Conservation (phyloP, 2,113 vertebrate species). For the Cryptomyrus ogoouensis region DNA sequence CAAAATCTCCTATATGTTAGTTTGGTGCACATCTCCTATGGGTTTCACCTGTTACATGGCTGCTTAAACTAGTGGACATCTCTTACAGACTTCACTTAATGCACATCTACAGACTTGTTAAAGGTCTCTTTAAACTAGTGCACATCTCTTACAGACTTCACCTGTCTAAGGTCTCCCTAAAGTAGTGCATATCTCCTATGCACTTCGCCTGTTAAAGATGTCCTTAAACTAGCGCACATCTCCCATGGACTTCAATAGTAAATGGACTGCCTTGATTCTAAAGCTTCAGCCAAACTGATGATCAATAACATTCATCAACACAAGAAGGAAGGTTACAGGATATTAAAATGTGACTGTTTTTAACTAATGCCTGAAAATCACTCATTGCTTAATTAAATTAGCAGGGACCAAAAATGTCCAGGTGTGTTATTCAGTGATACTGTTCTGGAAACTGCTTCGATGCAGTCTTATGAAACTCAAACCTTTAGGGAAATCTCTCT, state of each 20-base stretch:
- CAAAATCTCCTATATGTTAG: background rate
- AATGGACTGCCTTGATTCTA: background rate
- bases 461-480: background rate
- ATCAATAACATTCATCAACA: background rate
- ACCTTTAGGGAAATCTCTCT: background rate
- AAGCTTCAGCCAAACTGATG: background rate
- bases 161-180: background rate
- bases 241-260: background rate
- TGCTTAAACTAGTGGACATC: background rate
- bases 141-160: background rate
- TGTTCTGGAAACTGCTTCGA: background rate
- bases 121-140: background rate
- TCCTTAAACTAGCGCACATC: background rate
- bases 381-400: background rate
- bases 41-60: background rate
- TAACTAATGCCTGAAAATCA: background rate
- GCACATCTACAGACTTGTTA: background rate
- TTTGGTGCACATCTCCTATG: background rate
- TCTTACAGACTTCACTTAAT: background rate
- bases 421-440: background rate
- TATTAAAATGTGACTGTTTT: background rate
- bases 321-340: background rate
- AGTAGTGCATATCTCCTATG: background rate
- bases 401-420: background rate
- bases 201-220: background rate